A percentile compares a stretch with the other conserved stretches of the same genome.
Conservation (phyloP, 2,888 invertebrate genomes). For the Diadromus collaris region DNA sequence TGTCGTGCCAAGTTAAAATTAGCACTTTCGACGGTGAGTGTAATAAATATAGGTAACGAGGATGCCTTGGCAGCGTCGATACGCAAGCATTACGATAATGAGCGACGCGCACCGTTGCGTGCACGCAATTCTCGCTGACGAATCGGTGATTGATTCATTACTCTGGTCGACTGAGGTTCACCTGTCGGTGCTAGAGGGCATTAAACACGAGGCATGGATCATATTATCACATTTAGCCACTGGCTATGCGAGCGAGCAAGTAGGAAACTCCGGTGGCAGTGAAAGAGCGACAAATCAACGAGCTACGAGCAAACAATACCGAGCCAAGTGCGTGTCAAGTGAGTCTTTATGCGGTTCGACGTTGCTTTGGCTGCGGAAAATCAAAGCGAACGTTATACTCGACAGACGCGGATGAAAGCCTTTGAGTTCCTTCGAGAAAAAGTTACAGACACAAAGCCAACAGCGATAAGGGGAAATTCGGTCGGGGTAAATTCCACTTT, state of each 20-base stretch:
- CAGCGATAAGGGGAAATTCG: background rate
- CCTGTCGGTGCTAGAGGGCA: background rate
- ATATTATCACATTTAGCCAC: background rate
- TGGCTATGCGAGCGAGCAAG: background rate
- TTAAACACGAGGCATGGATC: background rate
- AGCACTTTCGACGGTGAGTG: background rate
- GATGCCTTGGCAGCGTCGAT: background rate
- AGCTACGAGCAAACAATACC: background rate
- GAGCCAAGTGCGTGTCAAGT: slow-evolving; percentile 11
- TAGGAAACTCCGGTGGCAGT: background rate
- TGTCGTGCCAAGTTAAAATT: slow-evolving; percentile 1
- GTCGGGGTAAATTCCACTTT: background rate
- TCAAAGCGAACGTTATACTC: slow-evolving; percentile 7
- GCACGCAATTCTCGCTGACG: slow-evolving; percentile 29
- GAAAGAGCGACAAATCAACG: slow-evolving; percentile 18
- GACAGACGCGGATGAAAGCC: background rate
- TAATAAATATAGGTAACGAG: background rate
- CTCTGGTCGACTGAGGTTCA: background rate
- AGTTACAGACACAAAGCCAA: slow-evolving; percentile 1
- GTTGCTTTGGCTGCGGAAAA: slow-evolving; percentile 14
- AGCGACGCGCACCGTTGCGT: slow-evolving; percentile 32
- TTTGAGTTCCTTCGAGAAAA: background rate
- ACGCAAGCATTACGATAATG: slow-evolving; percentile 26
- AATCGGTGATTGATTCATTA: slow-evolving; percentile 35
- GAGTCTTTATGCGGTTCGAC: slow-evolving; percentile 19